A percentile compares a stretch with the other conserved stretches of the same genome.
These are phyloP conservation scores for Lissonota sp. DNA, from an alignment of 2,888 invertebrate species.

Conservation along the genomic window DNA sequence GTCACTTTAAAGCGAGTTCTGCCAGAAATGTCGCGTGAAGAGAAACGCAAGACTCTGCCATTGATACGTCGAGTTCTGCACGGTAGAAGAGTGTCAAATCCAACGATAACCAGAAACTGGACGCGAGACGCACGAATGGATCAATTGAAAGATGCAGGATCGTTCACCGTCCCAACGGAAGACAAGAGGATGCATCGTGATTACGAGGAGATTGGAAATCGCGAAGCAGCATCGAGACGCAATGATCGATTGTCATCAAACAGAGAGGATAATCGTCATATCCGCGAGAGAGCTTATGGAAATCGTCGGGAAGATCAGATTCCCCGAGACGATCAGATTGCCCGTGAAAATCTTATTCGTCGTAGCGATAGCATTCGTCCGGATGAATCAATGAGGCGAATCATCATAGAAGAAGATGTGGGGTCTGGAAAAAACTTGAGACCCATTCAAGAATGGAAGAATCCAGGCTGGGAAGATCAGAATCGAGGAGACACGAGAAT, in stretches of 20 bases:
- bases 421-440: neutral
- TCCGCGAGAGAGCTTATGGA: slow-evolving; percentile 3
- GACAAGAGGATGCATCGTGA: slow-evolving; percentile 31
- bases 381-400: slow-evolving; percentile 23
- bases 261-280: slow-evolving; percentile 24
- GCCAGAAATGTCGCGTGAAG: slow-evolving; percentile 62
- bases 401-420: neutral
- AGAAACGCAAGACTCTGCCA: slow-evolving; percentile 59
- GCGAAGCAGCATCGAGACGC: slow-evolving; percentile 4
- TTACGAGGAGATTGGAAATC: slow-evolving; percentile 25
- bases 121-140: slow-evolving; percentile 32
- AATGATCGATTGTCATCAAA: neutral
- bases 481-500: neutral
- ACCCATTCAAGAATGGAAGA: slow-evolving; percentile 31
- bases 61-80: slow-evolving; percentile 50
- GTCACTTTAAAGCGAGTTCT: slow-evolving; percentile 59
- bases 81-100: slow-evolving; percentile 36
- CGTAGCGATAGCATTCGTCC: slow-evolving; percentile 2
- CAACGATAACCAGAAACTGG: slow-evolving; percentile 32
- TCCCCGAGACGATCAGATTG: neutral
- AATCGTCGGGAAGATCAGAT: slow-evolving; percentile 23
- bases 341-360: slow-evolving; percentile 2
- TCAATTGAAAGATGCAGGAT: slow-evolving; percentile 15
- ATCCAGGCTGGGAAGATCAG: slow-evolving; percentile 32
- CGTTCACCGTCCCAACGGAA: slow-evolving; percentile 19